Conservation (phyloP, 2,113 vertebrate species). For the Hucho hucho region DNA sequence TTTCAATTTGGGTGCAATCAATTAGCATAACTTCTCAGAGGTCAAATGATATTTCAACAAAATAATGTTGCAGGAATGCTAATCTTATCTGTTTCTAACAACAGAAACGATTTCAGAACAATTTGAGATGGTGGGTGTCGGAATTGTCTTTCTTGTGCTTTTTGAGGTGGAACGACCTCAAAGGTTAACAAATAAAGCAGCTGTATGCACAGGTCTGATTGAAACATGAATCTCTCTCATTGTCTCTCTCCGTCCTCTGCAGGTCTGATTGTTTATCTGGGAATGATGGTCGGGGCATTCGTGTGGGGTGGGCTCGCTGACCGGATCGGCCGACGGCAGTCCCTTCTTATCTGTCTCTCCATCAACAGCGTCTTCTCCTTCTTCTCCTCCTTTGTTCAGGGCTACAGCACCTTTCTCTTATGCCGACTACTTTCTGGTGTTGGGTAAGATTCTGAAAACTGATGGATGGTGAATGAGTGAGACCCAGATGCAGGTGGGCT, state of each 20-base stretch:
- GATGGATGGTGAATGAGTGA: not conserved
- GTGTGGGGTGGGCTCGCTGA: constrained; percentile 95
- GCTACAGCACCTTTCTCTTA: constrained; percentile 96
- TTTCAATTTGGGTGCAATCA: too few relatives aligned
- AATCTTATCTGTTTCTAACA: too few relatives aligned
- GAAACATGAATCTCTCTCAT: not conserved
- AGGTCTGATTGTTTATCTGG: constrained; percentile 93
- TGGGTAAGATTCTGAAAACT: constrained; percentile 75
- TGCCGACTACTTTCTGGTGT: constrained; percentile 95
- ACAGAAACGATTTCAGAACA: too few relatives aligned
- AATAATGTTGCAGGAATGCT: too few relatives aligned
- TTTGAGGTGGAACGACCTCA: too few relatives aligned
- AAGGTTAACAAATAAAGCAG: too few relatives aligned
- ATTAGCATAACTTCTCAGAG: too few relatives aligned
- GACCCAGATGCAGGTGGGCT: too few relatives aligned
- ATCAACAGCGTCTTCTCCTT: constrained; percentile 97
- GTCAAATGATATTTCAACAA: too few relatives aligned
- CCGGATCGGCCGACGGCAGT: constrained; percentile 91
- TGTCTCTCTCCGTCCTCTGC: constrained; percentile 15
- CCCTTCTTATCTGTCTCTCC: constrained; percentile 95
- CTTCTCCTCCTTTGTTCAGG: constrained; percentile 98
- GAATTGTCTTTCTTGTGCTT: too few relatives aligned
- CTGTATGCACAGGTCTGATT: too few relatives aligned
- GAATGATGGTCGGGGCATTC: constrained; percentile 98
- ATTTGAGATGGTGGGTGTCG: too few relatives aligned